Conservation (phyloP, 2,888 invertebrate genomes). For the Himalopsyche japonica region DNA sequence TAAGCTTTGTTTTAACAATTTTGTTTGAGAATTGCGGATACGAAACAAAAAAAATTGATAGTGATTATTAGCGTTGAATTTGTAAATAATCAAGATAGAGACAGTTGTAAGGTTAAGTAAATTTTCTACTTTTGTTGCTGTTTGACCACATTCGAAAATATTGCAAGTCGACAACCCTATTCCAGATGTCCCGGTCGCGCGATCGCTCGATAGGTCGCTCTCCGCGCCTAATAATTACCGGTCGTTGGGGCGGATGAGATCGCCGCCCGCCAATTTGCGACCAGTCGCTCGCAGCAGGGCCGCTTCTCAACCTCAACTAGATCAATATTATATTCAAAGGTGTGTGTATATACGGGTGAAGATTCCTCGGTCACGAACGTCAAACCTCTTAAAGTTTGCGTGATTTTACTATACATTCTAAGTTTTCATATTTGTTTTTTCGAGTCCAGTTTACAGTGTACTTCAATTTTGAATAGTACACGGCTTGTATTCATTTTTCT, state of each 20-base stretch:
- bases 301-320: background rate
- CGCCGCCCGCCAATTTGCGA: slow-evolving; percentile 17
- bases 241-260: slow-evolving; percentile 5
- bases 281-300: slow-evolving; percentile 9
- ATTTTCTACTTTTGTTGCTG: too few species aligned
- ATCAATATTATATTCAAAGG: background rate
- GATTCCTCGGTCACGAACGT: background rate
- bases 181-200: background rate
- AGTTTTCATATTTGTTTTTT: too few species aligned
- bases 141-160: background rate
- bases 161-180: background rate
- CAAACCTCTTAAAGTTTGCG: background rate
- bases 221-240: slow-evolving; percentile 11
- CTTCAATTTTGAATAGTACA: too few species aligned
- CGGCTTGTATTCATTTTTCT: too few species aligned
- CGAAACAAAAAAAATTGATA: too few species aligned
- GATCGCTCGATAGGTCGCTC: background rate
- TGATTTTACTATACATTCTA: background rate
- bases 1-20: too few species aligned
- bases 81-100: too few species aligned
- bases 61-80: too few species aligned
- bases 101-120: too few species aligned
- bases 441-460: too few species aligned
- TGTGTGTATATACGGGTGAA: background rate
- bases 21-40: too few species aligned